Conservation (phyloP, 2,888 invertebrate genomes). For the Lochmaea capreae region DNA sequence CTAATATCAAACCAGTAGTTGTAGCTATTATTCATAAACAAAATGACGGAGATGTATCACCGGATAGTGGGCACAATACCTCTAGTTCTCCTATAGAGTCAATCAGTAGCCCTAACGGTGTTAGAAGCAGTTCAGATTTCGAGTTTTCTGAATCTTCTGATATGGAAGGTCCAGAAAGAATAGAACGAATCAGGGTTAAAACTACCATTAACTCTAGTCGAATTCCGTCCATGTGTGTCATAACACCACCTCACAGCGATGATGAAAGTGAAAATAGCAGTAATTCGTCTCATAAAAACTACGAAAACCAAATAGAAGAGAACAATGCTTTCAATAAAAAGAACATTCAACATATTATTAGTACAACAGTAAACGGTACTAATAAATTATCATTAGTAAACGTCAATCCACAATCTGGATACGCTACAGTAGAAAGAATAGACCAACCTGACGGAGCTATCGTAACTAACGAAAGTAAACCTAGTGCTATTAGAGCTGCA, state of each 20-base stretch:
- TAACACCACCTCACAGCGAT: conserved; percentile 88
- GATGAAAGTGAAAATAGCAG: conserved; percentile 76
- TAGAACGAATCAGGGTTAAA: conserved; percentile 86
- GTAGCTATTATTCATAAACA: conserved; percentile 71
- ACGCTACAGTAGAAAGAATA: conserved; percentile 62
- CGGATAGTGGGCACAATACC: conserved; percentile 85
- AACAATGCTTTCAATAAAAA: conserved; percentile 46
- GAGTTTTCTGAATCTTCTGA: conserved; percentile 90
- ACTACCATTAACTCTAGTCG: conserved; percentile 88
- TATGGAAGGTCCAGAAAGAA: conserved; percentile 87
- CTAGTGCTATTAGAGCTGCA: conserved; percentile 55
- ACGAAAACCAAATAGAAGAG: conserved; percentile 47
- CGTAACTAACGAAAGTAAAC: conserved; percentile 36
- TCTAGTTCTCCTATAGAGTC: conserved; percentile 84
- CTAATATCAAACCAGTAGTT: conserved; percentile 68
- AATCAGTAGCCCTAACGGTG: conserved; percentile 77
- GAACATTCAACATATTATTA: conserved; percentile 47
- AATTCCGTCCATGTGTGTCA: conserved; percentile 93
- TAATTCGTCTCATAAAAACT: conserved; percentile 50
- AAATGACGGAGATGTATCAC: conserved; percentile 76
- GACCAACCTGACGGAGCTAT: conserved; percentile 47
- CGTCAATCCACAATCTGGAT: conserved; percentile 62
- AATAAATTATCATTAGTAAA: conserved; percentile 59
- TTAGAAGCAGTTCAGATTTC: conserved; percentile 79
- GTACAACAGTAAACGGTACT: conserved; percentile 48